Evolutionary conservation across 1,140 invertebrate genomes (phyloP).

Genomic region (Drosophila truncata): DNA sequence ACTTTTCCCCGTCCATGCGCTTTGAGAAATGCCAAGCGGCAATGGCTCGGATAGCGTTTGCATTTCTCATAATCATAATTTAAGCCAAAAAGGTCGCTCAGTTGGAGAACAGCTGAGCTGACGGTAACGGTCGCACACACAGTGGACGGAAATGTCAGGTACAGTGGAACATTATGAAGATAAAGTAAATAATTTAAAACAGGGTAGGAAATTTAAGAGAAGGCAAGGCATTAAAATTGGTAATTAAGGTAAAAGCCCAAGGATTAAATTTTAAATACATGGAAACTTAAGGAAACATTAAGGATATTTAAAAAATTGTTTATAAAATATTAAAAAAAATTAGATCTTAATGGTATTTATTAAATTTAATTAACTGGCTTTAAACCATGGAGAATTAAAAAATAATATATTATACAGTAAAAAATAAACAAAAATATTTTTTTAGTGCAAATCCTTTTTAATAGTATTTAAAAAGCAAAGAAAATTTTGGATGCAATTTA

Average conservation of each 20-base stretch:
- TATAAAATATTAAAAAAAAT: no score
- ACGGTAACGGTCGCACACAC: conserved; percentile 43
- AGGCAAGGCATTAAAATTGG: not conserved
- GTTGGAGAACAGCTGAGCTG: conserved; percentile 67
- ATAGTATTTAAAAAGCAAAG: no score
- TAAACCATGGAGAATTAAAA: no score
- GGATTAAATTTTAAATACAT: not conserved
- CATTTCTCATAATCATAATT: conserved; percentile 83
- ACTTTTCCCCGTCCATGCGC: not conserved
- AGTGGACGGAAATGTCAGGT: conserved; percentile 37
- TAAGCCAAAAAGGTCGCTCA: conserved; percentile 64
- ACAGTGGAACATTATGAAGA: not conserved
- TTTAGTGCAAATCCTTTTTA: no score
- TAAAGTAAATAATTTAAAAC: not conserved
- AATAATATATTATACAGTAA: no score
- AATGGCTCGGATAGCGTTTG: conserved; percentile 74
- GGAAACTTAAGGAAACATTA: not conserved
- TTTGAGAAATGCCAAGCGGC: conserved; percentile 49
- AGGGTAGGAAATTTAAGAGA: not conserved
- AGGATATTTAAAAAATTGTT: not conserved
- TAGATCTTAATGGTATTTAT: no score
- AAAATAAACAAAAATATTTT: no score
- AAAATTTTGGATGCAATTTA: no score
- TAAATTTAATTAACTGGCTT: no score
- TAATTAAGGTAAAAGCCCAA: no score